These are phyloP conservation scores for Euglossa dilemma DNA, from an alignment of 1,140 invertebrate genomes.

Conservation along the genomic window DNA sequence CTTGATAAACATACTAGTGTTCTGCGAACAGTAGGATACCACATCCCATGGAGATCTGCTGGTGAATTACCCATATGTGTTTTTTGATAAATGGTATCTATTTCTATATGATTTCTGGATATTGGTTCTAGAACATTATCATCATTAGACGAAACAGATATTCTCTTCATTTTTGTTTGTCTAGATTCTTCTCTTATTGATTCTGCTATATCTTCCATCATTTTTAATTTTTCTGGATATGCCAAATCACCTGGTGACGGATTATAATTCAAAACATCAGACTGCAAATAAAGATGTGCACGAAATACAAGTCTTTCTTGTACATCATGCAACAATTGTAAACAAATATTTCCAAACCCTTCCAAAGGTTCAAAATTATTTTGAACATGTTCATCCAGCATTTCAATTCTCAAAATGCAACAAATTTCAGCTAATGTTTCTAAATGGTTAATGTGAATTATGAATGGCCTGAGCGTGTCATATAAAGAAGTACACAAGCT, in stretches of 20 bases:
- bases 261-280: slow-evolving; percentile 94
- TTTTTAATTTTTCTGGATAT: slow-evolving; percentile 98
- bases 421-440: slow-evolving; percentile 99
- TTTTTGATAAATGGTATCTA: slow-evolving; percentile 76
- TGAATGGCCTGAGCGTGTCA: slow-evolving; percentile 95
- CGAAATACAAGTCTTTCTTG: slow-evolving; percentile 98
- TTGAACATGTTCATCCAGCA: slow-evolving; percentile 96
- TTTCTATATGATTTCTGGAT: slow-evolving; percentile 75
- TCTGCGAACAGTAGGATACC: slow-evolving; percentile 98
- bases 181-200: slow-evolving; percentile 77
- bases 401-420: slow-evolving; percentile 95
- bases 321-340: slow-evolving; percentile 96
- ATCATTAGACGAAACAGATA: slow-evolving; percentile 75
- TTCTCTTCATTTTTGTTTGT: slow-evolving; percentile 76
- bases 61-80: slow-evolving; percentile 86
- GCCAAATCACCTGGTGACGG: slow-evolving; percentile 97
- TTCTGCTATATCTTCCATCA: slow-evolving; percentile 92
- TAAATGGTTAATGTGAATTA: slow-evolving; percentile 98
- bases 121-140: slow-evolving; percentile 65
- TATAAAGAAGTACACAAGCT: slow-evolving; percentile 95
- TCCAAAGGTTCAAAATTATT: slow-evolving; percentile 89
- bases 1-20: slow-evolving; percentile 97
- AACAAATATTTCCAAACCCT: slow-evolving; percentile 92
- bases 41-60: slow-evolving; percentile 99
- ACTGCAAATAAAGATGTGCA: slow-evolving; percentile 95